Percentiles rank a stretch among this genome's conserved stretches.
Evolutionary conservation across 1,140 invertebrate species (phyloP).

Genomic region (Aleiodes sp.): DNA sequence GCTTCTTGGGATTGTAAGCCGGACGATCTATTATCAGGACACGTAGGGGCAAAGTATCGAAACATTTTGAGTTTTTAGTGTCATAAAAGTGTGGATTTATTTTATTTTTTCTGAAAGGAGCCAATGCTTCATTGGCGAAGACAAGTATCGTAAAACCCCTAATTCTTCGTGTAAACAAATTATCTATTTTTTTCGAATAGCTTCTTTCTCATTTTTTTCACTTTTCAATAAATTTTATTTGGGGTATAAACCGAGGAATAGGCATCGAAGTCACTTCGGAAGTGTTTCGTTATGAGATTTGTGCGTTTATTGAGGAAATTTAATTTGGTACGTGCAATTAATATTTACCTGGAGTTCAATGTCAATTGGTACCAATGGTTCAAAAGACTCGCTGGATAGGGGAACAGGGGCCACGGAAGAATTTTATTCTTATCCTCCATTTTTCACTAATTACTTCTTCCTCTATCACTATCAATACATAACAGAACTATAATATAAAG

Average conservation of each 20-base stretch:
- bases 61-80: conserved; percentile 35
- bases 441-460: conserved; percentile 34
- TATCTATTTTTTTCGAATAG: no score
- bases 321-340: conserved; percentile 57
- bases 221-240: not conserved
- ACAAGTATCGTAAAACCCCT: no score
- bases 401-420: conserved; percentile 58
- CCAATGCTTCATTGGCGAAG: no score
- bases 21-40: conserved; percentile 52
- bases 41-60: conserved; percentile 42
- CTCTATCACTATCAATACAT: conserved; percentile 1
- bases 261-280: conserved; percentile 33
- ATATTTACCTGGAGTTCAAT: conserved; percentile 58
- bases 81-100: not conserved
- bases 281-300: not conserved
- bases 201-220: not conserved
- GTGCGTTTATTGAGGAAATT: not conserved
- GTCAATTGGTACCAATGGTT: conserved; percentile 65
- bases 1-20: conserved; percentile 43
- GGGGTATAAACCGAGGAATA: not conserved
- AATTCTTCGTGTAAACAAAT: not conserved
- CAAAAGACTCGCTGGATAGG: conserved; percentile 58
- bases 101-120: no score
- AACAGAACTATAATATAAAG: not conserved
- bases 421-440: conserved; percentile 64